Conservation (phyloP, 2,888 invertebrate genomes). For the Ischnus inquisitorius region DNA sequence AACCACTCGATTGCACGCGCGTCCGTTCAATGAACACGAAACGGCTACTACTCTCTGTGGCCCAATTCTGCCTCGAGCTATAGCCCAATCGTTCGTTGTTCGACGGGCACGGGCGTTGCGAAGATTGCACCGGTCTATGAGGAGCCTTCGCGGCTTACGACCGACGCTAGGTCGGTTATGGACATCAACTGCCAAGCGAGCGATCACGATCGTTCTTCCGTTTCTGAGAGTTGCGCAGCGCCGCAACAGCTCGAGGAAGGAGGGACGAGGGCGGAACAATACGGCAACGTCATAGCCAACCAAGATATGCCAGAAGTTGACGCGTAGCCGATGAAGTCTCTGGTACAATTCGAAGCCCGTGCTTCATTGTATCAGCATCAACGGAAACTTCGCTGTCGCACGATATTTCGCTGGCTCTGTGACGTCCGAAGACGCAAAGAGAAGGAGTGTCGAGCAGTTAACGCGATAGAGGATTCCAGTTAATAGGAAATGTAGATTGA, state of each 20-base stretch:
- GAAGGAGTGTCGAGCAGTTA: too few species aligned
- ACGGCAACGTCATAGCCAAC: neutral
- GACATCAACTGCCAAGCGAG: neutral
- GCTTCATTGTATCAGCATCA: neutral
- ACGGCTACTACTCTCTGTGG: neutral
- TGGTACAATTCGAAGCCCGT: neutral
- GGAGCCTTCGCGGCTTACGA: neutral
- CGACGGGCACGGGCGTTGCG: neutral
- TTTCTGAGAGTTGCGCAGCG: neutral
- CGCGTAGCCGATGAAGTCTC: neutral
- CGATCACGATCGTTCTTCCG: conserved; percentile 1
- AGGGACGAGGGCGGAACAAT: neutral
- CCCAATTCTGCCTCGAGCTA: conserved; percentile 1
- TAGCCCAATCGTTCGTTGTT: conserved; percentile 8
- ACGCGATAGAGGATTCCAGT: too few species aligned
- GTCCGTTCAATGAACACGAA: conserved; percentile 22
- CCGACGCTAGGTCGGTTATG: neutral
- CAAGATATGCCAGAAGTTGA: neutral
- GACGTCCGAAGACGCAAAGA: too few species aligned
- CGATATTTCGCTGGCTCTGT: too few species aligned
- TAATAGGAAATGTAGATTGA: too few species aligned
- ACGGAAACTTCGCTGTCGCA: neutral
- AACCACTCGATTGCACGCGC: conserved; percentile 11
- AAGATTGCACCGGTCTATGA: neutral
- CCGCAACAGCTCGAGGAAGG: neutral